phyloP scores from a whole-genome alignment of 37 sponge, comb jelly and placozoan species.

The Beroe forskalii region DNA sequence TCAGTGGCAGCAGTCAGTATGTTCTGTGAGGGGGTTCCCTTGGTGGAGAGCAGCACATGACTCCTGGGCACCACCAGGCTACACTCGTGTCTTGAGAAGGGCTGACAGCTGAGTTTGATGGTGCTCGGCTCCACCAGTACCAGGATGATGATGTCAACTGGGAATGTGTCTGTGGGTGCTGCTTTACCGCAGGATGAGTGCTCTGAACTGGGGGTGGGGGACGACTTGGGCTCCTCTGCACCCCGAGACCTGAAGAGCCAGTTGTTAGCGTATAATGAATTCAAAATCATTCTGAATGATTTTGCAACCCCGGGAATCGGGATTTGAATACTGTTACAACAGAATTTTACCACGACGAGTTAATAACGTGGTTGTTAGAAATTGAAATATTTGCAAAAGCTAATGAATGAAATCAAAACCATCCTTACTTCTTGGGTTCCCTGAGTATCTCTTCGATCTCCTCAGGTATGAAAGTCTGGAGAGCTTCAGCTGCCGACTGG shows the following conservation, averaged over 20 bases:
- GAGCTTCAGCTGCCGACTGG: not conserved
- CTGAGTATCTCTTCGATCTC: constrained; percentile 55
- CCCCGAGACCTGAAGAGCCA: not conserved
- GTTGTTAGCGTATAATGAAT: too few species aligned
- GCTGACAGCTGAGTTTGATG: constrained; percentile 80
- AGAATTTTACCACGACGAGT: too few species aligned
- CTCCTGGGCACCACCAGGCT: constrained; percentile 73
- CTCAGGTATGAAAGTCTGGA: constrained; percentile 48
- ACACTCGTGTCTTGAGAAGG: constrained; percentile 81
- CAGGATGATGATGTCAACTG: constrained; percentile 77
- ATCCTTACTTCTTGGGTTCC: constrained; percentile 20
- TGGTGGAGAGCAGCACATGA: constrained; percentile 26
- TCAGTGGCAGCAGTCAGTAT: constrained; percentile 34
- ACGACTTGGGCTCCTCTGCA: constrained; percentile 17
- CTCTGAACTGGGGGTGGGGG: constrained; percentile 42
- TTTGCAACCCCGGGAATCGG: too few species aligned
- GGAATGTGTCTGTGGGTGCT: constrained; percentile 72
- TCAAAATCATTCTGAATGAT: too few species aligned
- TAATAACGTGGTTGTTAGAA: too few species aligned
- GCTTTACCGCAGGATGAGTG: constrained; percentile 13
- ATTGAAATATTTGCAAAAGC: too few species aligned
- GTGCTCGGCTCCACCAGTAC: constrained; percentile 80
- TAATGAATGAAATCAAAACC: too few species aligned
- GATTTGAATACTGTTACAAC: too few species aligned
- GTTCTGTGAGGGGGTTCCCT: constrained; percentile 53